Evolutionary conservation across 1,140 invertebrate genomes (phyloP), one percentile per base, ranked within the genome.

Genomic region (Phymastichus coffea): DNA sequence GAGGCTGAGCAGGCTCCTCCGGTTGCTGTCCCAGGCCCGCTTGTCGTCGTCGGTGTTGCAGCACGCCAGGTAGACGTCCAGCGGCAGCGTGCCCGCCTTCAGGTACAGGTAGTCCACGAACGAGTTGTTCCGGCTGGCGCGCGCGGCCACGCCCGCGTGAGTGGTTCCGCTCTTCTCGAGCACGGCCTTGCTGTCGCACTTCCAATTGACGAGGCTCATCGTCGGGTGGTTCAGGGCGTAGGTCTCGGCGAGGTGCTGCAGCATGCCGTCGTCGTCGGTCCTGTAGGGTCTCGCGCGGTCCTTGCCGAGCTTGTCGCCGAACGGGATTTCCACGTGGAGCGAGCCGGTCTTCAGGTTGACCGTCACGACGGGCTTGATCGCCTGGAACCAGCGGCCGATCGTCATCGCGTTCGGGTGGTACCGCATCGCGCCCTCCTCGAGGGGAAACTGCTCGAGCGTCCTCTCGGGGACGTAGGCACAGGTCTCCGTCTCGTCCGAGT

Each of bases 1-100:
- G 1, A 77, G 47, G 17, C 55, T 67, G 10, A 80, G 19, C 1
- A 80, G 61, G 54, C 75, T 73, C 4, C 52, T 57, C 51, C 67
- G 70, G 48, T 81, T 76, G 2, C 68, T 57, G 4, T 72, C 43
- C 77, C 77, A 80, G 6, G 76, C 59, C 8, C 60, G 57, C 0
- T 49, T 49, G 0, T 65, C 38, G 38, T 70, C 47, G 55, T 79
- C 77, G 1, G 63, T 72, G 26, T 71, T 76, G 46, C 80, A 81
- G 37, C 80, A 81, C 6, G 72, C 70, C 3, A 80, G 48, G 26
- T 70, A 80, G n/a, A 71, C 70, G 35, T 80, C 73, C 0, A 81
- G 44, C 26, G 74, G 73, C 0, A 80, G 35, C 0, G 77, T 71
- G 48, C 69, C 76, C 2, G 76, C 75, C 46, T 76, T 73, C 22